Evolutionary conservation across 2,888 invertebrate genomes (phyloP).

Genomic region (Melinopterus prodromus): DNA sequence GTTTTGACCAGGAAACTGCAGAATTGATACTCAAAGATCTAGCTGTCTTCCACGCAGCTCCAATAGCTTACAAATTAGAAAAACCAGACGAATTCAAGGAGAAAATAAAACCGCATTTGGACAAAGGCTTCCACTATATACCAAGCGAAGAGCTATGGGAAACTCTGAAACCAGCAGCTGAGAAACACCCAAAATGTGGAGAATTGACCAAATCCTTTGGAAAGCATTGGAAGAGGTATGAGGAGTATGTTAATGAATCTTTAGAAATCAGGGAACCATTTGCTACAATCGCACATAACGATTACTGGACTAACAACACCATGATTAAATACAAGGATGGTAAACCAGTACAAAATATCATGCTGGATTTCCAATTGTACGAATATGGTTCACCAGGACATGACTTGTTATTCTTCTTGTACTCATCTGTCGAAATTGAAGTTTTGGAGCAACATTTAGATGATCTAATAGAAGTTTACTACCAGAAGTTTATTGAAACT

Average conservation of each 20-base stretch:
- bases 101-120: slow-evolving; percentile 54
- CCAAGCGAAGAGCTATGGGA: slow-evolving; percentile 15
- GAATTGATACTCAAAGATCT: slow-evolving; percentile 59
- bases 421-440: slow-evolving; percentile 59
- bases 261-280: slow-evolving; percentile 58
- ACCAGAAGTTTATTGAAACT: slow-evolving; percentile 47
- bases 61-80: slow-evolving; percentile 62
- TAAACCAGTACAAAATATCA: slow-evolving; percentile 53
- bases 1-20: slow-evolving; percentile 62
- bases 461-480: slow-evolving; percentile 61
- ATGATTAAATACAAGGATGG: slow-evolving; percentile 59
- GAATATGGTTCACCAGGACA: slow-evolving; percentile 61
- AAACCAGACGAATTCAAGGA: slow-evolving; percentile 57
- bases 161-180: not conserved
- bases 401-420: slow-evolving; percentile 65
- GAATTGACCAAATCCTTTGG: slow-evolving; percentile 6
- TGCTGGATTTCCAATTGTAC: slow-evolving; percentile 67
- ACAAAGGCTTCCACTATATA: slow-evolving; percentile 20
- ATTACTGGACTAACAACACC: slow-evolving; percentile 68
- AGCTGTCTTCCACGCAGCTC: slow-evolving; percentile 64
- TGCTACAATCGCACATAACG: slow-evolving; percentile 64
- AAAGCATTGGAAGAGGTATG: slow-evolving; percentile 33
- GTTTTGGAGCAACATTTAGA: slow-evolving; percentile 58
- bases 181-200: slow-evolving; percentile 11
- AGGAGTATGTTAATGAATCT: slow-evolving; percentile 22